These are phyloP conservation scores for Cactoblastis cactorum DNA, from an alignment of 2,888 invertebrate genomes.

Conservation along the genomic window DNA sequence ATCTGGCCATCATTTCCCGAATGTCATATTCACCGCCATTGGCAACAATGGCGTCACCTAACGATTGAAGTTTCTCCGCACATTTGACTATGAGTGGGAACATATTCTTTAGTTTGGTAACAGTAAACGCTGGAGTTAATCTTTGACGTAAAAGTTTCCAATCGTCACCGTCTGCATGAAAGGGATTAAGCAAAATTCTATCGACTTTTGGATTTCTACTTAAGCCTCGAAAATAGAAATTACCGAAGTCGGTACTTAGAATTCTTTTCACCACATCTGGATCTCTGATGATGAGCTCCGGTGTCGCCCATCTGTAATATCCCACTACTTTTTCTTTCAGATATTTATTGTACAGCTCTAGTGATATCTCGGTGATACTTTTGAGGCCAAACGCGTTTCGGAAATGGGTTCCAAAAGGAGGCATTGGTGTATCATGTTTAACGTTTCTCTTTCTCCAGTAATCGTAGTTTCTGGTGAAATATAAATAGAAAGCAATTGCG, in stretches of 20 bases:
- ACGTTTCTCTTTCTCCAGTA: conserved; percentile 53
- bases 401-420: conserved; percentile 49
- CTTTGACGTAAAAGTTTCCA: conserved; percentile 58
- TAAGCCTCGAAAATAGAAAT: conserved; percentile 47
- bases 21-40: conserved; percentile 35
- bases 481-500: conserved; percentile 35
- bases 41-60: conserved; percentile 33
- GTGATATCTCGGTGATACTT: conserved; percentile 37
- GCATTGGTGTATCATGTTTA: conserved; percentile 44
- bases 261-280: conserved; percentile 43
- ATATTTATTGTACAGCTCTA: conserved; percentile 46
- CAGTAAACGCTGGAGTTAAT: conserved; percentile 58
- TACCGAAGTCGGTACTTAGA: conserved; percentile 44
- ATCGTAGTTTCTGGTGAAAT: conserved; percentile 40
- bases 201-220: conserved; percentile 39
- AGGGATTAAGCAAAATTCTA: conserved; percentile 43
- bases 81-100: conserved; percentile 56
- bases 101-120: conserved; percentile 56
- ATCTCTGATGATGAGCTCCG: too few relatives aligned
- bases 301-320: conserved; percentile 44
- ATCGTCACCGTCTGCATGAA: conserved; percentile 49
- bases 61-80: conserved; percentile 43
- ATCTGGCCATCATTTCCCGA: conserved; percentile 50
- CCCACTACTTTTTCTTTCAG: conserved; percentile 56
- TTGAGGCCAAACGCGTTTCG: conserved; percentile 35